Evolutionary conservation across 64 coral and sea anemone genomes (phyloP), one percentile per base, ranked within the genome.

Genomic region (Stylophora pistillata): DNA sequence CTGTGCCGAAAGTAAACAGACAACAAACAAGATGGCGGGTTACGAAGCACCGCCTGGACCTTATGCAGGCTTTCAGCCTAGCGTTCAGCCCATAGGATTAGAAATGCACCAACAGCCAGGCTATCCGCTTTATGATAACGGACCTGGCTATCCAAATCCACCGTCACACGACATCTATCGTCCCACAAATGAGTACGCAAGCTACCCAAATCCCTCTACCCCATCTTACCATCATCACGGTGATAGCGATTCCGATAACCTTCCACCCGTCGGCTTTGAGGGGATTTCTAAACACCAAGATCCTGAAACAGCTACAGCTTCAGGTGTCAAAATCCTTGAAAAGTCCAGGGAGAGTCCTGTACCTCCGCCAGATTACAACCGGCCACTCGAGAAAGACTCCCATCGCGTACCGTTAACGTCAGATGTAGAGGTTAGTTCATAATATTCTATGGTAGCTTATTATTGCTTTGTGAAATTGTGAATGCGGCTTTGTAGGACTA

Each of bases 241-340:
- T 55, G 53, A 4, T 28, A 55, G 55, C 62, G 55, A 55, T 47
- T 18, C 28, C 15, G 37, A 74, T 26, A 79, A 74, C 17, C 73
- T 86, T 10, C 90, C 90, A 57, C 89, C 90, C 14, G 90, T 92
- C 9, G 90, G 90, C 15, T 92, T 92, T 86, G 90, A 92, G 78
- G 72, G 64, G 15, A 74, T 76, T 20, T 30, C 13, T 23, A 74
- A n/a, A 1, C 59, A 31, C 1, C 58, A 78, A 34, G 87, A 89
- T 60, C 60, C 33, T 27, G 74, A 76, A 18, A 66, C 74, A 58
- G 85, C 85, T 41, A 87, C 85, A 18, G 27, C 85, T 18, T 87
- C 85, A 27, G 85, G 85, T 74, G 71, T 87, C 13, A 73, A 23
- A 56, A 27, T 87, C 3, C 17, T 11, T 58, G 85, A 87, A 56